Evolutionary conservation across 2,113 vertebrate species (phyloP).

Genomic region (Galeopterus variegatus): DNA sequence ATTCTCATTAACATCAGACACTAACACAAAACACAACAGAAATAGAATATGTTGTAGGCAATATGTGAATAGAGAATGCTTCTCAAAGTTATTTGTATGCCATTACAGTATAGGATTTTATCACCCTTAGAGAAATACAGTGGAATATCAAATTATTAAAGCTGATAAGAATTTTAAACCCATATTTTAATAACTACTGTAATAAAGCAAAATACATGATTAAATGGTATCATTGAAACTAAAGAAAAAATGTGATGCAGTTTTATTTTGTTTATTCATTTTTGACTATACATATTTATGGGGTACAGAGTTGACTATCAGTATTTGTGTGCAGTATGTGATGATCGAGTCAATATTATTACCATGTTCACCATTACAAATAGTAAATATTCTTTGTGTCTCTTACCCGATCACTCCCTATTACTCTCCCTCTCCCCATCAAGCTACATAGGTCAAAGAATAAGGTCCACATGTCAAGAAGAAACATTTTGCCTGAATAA

Average conservation of each 20-base stretch:
- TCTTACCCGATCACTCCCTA: no score
- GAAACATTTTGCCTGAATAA: neutral
- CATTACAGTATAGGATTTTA: neutral
- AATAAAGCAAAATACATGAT: neutral
- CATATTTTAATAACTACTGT: neutral
- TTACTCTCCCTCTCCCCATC: no score
- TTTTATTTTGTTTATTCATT: no score
- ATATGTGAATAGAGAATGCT: neutral
- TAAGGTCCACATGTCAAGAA: neutral
- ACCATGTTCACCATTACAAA: no score
- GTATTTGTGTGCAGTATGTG: no score
- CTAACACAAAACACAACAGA: neutral
- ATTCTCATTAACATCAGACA: neutral
- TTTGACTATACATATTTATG: no score
- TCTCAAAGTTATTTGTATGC: neutral
- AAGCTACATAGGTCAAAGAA: neutral
- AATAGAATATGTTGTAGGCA: neutral
- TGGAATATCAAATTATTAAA: neutral
- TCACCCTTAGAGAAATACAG: neutral
- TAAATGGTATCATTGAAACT: neutral
- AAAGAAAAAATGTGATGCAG: neutral
- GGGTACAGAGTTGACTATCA: no score
- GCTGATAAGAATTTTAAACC: neutral
- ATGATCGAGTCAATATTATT: no score
- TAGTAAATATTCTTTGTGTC: no score